phyloP scores from a whole-genome alignment of 1,140 invertebrate species.

The Leptopilina boulardi region DNA sequence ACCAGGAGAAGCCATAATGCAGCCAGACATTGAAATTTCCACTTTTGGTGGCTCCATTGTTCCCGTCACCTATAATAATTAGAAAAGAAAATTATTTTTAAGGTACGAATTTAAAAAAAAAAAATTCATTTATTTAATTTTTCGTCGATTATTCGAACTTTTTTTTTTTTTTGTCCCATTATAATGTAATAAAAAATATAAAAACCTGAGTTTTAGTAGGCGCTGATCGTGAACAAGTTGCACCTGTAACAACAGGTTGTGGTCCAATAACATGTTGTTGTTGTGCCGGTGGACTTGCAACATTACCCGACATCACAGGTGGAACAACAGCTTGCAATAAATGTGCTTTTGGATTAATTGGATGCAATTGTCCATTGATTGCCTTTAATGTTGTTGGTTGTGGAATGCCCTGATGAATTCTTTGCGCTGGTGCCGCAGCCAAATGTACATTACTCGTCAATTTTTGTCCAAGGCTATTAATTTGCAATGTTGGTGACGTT shows the following conservation, averaged over 20 bases:
- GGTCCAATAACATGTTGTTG: conserved; percentile 68
- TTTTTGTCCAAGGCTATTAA: conserved; percentile 68
- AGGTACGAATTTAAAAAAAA: neutral
- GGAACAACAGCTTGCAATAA: conserved; percentile 72
- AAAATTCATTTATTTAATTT: too few species aligned
- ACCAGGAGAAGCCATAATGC: conserved; percentile 80
- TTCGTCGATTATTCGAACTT: conserved; percentile 11
- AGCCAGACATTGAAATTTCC: conserved; percentile 77
- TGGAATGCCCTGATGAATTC: conserved; percentile 64
- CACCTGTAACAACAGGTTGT: conserved; percentile 60
- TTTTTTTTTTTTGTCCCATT: conserved; percentile 29
- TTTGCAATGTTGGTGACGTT: too few species aligned
- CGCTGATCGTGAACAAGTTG: conserved; percentile 64
- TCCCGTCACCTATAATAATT: conserved; percentile 60
- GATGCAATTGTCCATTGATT: conserved; percentile 71
- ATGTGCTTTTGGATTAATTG: conserved; percentile 74
- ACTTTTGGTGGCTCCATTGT: conserved; percentile 78
- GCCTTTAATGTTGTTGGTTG: conserved; percentile 65
- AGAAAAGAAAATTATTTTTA: neutral
- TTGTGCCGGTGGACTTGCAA: conserved; percentile 79
- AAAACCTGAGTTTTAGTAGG: conserved; percentile 66
- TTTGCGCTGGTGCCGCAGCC: conserved; percentile 56
- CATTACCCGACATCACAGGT: conserved; percentile 75
- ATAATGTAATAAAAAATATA: too few species aligned
- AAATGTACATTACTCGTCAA: conserved; percentile 64